Base-by-base conservation (phyloP, 2,797 vertebrate genomes). In the Liasis olivaceus region DNA sequence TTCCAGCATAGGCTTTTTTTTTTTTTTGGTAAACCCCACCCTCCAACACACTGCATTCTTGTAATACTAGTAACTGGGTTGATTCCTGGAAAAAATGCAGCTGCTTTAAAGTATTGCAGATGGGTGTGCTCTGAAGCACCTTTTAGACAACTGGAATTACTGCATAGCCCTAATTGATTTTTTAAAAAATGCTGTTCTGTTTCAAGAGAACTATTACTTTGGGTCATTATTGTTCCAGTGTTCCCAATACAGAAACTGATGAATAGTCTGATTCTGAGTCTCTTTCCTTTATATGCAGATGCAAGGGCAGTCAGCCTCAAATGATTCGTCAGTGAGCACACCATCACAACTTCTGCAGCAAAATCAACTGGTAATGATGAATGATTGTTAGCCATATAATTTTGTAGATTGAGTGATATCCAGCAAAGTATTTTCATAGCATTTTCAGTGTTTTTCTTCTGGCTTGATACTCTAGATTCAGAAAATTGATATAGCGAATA, bases 341-440 rank as follows among this genome's bases (percentile, higher is more conserved):
- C 95, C 97, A 93, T 94, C 98, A 92, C 98, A 99, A 92, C 92
- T 98, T 36, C 88, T 97, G 47, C 97, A 97, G 15, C 98, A 97
- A 90, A 89, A 96, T 95, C 97, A 98, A 93, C 98, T 98, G 98
- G 99, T 99, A 95, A 95, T 93, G 92, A 59, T 77, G 66, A 87
- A 8, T 22, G 51, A 15, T 15, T 81, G 14, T 54, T 62, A 60
- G 36, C 7, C 11, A 11, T 72, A 86, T 89, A 15, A 20, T 51
- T 89, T 31, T 89, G 12, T 17, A 77, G 26, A 77, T 59, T 42
- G 15, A 42, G 7, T 64, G 47, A 28, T 9, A 85, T 59, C 31
- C 60, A 58, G 14, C 26, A 66, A 58, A 62, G 81, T 59, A 4
- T 62, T 89, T 66, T 58, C 64, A 24, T n/a, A 69, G 47, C 31